Base-by-base conservation (phyloP, 2,888 invertebrate species). In the Pseudeuparius sepicola region DNA sequence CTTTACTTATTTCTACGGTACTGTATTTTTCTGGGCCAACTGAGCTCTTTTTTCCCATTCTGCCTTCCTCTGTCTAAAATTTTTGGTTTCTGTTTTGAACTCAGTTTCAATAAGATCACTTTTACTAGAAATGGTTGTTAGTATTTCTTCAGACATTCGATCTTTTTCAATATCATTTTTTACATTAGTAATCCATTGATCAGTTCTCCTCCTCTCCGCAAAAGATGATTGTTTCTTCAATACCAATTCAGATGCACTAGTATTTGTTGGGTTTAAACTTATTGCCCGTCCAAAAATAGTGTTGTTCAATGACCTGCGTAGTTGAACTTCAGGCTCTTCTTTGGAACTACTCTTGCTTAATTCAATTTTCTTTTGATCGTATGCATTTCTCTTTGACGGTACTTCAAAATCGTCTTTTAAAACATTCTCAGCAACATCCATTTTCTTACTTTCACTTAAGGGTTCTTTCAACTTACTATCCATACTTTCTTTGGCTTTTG, bases 31-130 rank as follows among this genome's bases (percentile, higher is more conserved):
- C 65, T 72, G 70, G 49, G 73, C 78, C 60, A 78, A 77, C 60
- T 80, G 78, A 20, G 80, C 79, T 46, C 82, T 66, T 49, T 79
- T 71, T 57, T 83, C 83, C 83, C 83, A 83, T 54, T 82, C 79
- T 4, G 81, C 81, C 37, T 77, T 69, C 53, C 80, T 70, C 53
- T 81, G 80, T 55, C 78, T 71, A 44, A 83, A 81, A 40, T 80
- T 77, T 53, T 80, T 80, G 50, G 41, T 41, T 25, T 38, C 37
- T 14, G 35, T 37, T 27, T 42, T 24, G 11, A 36, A 31, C 41
- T 61, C 57, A 25, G 24, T 36, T 7, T 43, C 44, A 11, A 52
- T 47, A n/a, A n/a, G n/a, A n/a, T n/a, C n/a, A n/a, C n/a, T n/a
- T n/a, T n/a, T n/a, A n/a, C n/a, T n/a, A n/a, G n/a, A n/a, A n/a